phyloP scores from a whole-genome alignment of 2,797 vertebrate genomes.

The Macroramphosus scolopax region DNA sequence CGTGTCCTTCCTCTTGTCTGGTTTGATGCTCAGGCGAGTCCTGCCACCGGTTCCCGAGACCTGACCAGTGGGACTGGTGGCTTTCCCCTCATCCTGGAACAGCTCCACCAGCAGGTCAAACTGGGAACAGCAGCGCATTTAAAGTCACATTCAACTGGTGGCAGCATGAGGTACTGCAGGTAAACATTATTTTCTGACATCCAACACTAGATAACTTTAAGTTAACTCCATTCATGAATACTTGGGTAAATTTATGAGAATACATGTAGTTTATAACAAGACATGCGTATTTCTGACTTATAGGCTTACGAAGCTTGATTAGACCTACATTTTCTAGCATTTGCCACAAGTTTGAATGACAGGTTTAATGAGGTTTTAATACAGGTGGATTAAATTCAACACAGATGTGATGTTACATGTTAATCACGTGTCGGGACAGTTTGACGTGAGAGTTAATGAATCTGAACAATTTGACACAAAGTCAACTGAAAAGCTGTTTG shows the following conservation, averaged over 20 bases:
- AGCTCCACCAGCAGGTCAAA: conserved; percentile 93
- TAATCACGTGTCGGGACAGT: background rate
- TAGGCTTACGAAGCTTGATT: conserved; percentile 30
- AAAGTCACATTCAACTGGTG: conserved; percentile 33
- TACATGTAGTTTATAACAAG: background rate
- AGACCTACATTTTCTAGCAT: conserved; percentile 12
- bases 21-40: conserved; percentile 83
- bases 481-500: conserved; percentile 2
- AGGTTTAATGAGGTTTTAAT: no score
- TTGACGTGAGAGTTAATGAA: conserved; percentile 2
- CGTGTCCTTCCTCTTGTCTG: conserved; percentile 82
- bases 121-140: conserved; percentile 70
- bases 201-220: no score
- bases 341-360: no score
- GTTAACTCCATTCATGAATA: no score
- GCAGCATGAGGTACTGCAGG: no score
- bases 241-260: no score
- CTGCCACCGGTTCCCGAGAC: conserved; percentile 79
- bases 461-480: conserved; percentile 1
- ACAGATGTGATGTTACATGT: background rate
- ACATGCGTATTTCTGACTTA: conserved; percentile 23
- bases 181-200: no score
- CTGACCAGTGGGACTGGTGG: conserved; percentile 83
- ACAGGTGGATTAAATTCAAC: background rate
- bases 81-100: conserved; percentile 88